A percentile compares a stretch with the other conserved stretches of the same genome.
Conservation (phyloP, 1,140 invertebrate species). For the Polypedilum vanderplanki region DNA sequence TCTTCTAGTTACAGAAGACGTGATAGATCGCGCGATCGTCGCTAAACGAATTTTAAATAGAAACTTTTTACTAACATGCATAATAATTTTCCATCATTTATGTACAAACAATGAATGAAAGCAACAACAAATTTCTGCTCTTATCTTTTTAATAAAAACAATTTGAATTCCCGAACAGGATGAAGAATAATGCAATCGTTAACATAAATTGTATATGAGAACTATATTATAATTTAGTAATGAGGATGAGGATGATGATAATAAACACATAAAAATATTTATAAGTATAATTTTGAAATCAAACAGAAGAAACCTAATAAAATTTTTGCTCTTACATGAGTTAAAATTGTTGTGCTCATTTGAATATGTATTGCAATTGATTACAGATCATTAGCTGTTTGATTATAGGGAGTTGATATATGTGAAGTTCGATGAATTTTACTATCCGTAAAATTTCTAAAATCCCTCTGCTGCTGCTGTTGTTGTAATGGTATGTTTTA, state of each 20-base stretch:
- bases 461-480: not conserved
- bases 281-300: not conserved
- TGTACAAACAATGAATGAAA: too few species aligned
- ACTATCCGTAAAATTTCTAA: not conserved
- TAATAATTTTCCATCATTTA: too few species aligned
- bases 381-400: too few species aligned
- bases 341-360: too few species aligned
- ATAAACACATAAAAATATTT: slow-evolving; percentile 11
- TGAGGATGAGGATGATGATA: not conserved
- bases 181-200: not conserved
- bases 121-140: too few species aligned
- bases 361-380: too few species aligned
- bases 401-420: too few species aligned
- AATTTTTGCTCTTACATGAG: too few species aligned
- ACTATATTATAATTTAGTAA: not conserved
- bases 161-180: too few species aligned
- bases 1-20: slow-evolving; percentile 28
- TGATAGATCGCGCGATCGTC: slow-evolving; percentile 14
- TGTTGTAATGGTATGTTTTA: not conserved
- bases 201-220: slow-evolving; percentile 11
- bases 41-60: not conserved
- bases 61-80: too few species aligned
- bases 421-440: not conserved
- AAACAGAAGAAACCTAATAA: too few species aligned
- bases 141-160: too few species aligned